Conservation (phyloP, 1,140 invertebrate species). For the Popillia japonica region DNA sequence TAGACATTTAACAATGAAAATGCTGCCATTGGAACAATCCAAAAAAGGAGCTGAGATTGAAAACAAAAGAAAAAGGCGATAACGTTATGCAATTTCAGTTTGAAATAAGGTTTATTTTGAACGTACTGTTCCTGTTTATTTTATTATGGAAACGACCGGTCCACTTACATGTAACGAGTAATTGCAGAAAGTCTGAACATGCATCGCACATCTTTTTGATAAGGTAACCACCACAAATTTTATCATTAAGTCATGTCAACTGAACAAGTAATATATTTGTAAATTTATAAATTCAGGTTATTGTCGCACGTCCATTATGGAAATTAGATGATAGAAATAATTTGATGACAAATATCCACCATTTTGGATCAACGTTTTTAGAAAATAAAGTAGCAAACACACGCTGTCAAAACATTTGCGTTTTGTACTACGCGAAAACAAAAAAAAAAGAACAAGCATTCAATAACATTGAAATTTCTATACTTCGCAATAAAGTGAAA, state of each 20-base stretch:
- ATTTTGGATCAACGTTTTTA: conserved; percentile 60
- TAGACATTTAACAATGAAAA: conserved; percentile 28
- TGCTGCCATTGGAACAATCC: conserved; percentile 32
- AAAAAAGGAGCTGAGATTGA: not conserved
- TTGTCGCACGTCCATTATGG: conserved; percentile 47
- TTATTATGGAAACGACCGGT: conserved; percentile 33
- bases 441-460: not conserved
- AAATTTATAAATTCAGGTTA: conserved; percentile 36
- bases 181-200: conserved; percentile 80
- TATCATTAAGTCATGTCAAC: conserved; percentile 41
- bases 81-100: not conserved
- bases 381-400: conserved; percentile 40
- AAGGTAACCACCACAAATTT: conserved; percentile 52
- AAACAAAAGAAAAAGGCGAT: conserved; percentile 40
- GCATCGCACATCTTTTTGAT: conserved; percentile 76
- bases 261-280: conserved; percentile 39
- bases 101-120: conserved; percentile 20
- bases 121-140: conserved; percentile 2
- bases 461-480: not conserved
- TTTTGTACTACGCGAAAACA: not conserved
- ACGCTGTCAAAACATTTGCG: conserved; percentile 27
- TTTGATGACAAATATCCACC: conserved; percentile 54
- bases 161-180: conserved; percentile 78
- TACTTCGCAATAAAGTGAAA: not conserved
- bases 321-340: conserved; percentile 48